Evolutionary conservation across 2,797 vertebrate species (phyloP), one percentile per base, ranked within the genome.

Genomic region (Morelia viridis): DNA sequence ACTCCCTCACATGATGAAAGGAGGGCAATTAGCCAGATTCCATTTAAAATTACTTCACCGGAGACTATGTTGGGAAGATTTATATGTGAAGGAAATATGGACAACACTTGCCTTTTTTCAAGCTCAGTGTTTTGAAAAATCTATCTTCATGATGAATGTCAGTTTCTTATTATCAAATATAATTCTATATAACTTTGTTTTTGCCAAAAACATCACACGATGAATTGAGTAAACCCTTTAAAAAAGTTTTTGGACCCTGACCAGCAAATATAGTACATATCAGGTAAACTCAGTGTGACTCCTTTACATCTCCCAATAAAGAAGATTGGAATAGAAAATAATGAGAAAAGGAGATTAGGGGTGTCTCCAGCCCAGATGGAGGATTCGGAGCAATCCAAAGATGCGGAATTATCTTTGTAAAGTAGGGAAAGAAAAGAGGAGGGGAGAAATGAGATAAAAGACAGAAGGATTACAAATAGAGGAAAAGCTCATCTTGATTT

Each of bases 161-260:
- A 71, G 50, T 85, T 95, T 88, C 89, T 94, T 92, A 92, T 83
- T 89, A 92, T 92, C 41, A 85, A n/a, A 90, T 95, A 65, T 64
- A 2, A 92, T 94, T 96, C 94, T 92, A 92, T 85, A 93, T 95
- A 92, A n/a, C 58, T 94, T 94, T 93, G n/a, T 91, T 53, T 92
- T 91, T 94, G n/a, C 85, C 91, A 91, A n/a, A 96, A 94, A 96
- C 95, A 91, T 95, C 90, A 84, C 92, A 89, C 91, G 91, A 92
- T 46, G 93, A 93, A n/a, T 87, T 94, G 94, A 96, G 80, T 92
- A 95, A 96, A 96, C 92, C 85, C 88, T 94, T 94, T 91, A 95
- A 4, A 46, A 28, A 87, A 22, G 12, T 31, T 80, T 46, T 80
- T 19, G 9, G 35, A 31, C 56, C 28, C 15, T 28, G 28, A 57